phyloP scores from a whole-genome alignment of 2,888 invertebrate genomes.

The Phyllotreta striolata region DNA sequence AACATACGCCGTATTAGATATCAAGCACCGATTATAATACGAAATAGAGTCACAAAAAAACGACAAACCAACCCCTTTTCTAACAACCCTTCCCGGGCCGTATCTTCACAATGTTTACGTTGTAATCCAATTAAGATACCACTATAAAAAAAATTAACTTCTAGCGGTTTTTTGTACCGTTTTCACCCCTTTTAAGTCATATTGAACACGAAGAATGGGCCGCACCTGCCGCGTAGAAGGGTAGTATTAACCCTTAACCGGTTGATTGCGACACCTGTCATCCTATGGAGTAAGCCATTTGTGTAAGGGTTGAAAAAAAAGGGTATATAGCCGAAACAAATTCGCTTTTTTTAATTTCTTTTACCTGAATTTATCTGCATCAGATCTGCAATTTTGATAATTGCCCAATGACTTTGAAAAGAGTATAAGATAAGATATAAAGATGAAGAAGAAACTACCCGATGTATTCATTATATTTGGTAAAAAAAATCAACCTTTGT shows the following conservation, averaged over 20 bases:
- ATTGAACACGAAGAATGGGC: constrained; percentile 47
- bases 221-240: constrained; percentile 52
- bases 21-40: too few relatives aligned
- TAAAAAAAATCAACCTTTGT: too few relatives aligned
- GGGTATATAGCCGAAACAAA: constrained; percentile 40
- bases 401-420: too few relatives aligned
- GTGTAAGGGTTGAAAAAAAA: constrained; percentile 31
- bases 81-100: not conserved
- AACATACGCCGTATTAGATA: too few relatives aligned
- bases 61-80: too few relatives aligned
- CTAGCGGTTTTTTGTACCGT: constrained; percentile 39
- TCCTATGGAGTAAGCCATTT: constrained; percentile 19
- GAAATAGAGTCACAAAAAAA: too few relatives aligned
- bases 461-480: too few relatives aligned
- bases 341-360: constrained; percentile 36
- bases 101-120: constrained; percentile 42
- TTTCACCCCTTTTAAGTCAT: constrained; percentile 51
- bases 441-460: too few relatives aligned
- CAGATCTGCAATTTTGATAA: too few relatives aligned
- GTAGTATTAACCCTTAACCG: constrained; percentile 55
- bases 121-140: constrained; percentile 46
- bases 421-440: too few relatives aligned
- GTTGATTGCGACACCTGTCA: constrained; percentile 52
- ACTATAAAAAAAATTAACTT: constrained; percentile 36
- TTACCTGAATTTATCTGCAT: constrained; percentile 13